Conservation (phyloP, 1,140 invertebrate species). For the Plectrocnemia conspersa region DNA sequence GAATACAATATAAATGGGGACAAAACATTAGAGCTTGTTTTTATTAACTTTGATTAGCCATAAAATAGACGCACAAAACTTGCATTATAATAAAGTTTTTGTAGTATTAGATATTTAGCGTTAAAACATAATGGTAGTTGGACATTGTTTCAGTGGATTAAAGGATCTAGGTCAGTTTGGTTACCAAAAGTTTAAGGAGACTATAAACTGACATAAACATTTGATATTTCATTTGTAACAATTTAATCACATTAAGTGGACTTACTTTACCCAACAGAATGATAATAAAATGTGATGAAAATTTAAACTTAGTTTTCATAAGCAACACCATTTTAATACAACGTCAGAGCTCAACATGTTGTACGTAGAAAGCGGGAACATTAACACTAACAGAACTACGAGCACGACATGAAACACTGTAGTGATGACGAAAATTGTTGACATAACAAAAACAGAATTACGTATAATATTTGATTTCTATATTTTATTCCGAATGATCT, state of each 20-base stretch:
- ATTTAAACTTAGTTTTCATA: slow-evolving; percentile 49
- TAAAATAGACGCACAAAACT: too few species aligned
- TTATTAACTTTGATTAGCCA: too few species aligned
- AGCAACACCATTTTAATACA: slow-evolving; percentile 46
- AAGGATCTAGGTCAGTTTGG: too few species aligned
- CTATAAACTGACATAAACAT: neutral
- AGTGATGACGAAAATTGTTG: slow-evolving; percentile 40
- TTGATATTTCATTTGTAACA: neutral
- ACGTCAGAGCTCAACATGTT: slow-evolving; percentile 10
- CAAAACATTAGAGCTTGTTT: too few species aligned
- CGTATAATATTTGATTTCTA: neutral
- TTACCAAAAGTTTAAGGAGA: too few species aligned
- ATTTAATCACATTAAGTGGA: slow-evolving; percentile 24
- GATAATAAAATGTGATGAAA: slow-evolving; percentile 47
- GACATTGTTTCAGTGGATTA: too few species aligned
- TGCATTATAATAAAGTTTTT: too few species aligned
- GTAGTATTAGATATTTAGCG: too few species aligned
- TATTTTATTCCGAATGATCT: too few species aligned
- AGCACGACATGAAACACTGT: slow-evolving; percentile 46
- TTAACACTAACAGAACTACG: slow-evolving; percentile 42
- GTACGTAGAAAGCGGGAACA: slow-evolving; percentile 47
- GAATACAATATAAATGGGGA: too few species aligned
- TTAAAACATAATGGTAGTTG: too few species aligned
- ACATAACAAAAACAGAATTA: slow-evolving; percentile 16
- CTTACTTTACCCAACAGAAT: slow-evolving; percentile 49